Evolutionary conservation across 1,140 invertebrate species (phyloP).

Genomic region (Ephestia elutella): DNA sequence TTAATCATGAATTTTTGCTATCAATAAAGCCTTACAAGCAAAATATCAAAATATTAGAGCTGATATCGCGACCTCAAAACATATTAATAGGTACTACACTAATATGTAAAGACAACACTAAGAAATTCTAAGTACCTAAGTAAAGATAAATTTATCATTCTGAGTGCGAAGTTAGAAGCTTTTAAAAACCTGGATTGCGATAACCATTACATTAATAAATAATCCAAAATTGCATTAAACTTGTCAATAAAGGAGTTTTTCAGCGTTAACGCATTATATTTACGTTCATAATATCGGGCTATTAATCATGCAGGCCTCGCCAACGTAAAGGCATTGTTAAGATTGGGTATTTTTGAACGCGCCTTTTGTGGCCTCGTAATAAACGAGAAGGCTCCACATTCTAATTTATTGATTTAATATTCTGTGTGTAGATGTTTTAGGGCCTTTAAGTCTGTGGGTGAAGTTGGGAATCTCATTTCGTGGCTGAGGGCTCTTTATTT

Average conservation of each 20-base stretch:
- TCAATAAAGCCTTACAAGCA: no score
- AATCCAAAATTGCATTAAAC: neutral
- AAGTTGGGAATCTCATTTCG: no score
- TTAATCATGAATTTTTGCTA: no score
- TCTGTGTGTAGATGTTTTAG: neutral
- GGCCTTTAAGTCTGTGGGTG: neutral
- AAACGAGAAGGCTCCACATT: neutral
- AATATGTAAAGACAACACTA: no score
- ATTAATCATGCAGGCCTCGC: conserved; percentile 4
- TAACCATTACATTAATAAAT: neutral
- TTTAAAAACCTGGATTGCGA: neutral
- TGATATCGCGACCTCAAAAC: no score
- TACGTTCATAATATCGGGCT: conserved; percentile 8
- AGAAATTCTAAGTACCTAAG: no score
- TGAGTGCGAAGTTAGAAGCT: no score
- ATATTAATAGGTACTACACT: no score
- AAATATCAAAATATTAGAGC: no score
- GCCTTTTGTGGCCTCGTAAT: conserved; percentile 6
- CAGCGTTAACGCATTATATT: neutral
- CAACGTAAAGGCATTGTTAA: neutral
- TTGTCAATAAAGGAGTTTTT: neutral
- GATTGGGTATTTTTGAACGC: conserved; percentile 6
- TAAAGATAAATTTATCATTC: no score
- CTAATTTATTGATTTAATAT: conserved; percentile 12
- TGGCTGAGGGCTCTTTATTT: no score